Base-by-base conservation (phyloP, 2,797 vertebrate species). In the Catamblyrhynchus diadema region DNA sequence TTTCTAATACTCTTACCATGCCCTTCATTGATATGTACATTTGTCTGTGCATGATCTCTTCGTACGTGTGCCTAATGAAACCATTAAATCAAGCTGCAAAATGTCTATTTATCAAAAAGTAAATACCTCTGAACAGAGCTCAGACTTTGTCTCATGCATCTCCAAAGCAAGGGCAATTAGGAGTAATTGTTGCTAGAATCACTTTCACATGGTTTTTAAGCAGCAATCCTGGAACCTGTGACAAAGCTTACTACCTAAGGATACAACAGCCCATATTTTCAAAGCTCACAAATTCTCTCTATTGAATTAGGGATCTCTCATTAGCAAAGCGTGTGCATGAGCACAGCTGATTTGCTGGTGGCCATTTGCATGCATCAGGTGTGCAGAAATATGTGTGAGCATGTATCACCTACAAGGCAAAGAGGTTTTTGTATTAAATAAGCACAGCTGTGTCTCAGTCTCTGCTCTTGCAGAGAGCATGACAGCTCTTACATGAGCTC, bases 111-210 rank as follows among this genome's bases (percentile, higher is more conserved):
- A 44, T 82, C 50, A 85, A 80, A 69, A 74, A 59, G 48, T 51
- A 79, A 89, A 67, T 91, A 62, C 39, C n/a, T 88, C 57, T 60
- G 67, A 73, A 77, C 3, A 86, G 47, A 91, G 47, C 50, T 42
- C 44, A 61, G 77, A 47, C n/a, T 57, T 48, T 6, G 10, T 59
- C 70, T 86, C 37, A 45, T 32, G 56, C 37, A 62, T 57, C 47
- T 79, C 64, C 41, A 70, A 47, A 72, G 85, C 65, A 83, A 80
- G 50, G n/a, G 47, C 65, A 77, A 73, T 79, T 51, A 74, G 64
- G 41, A 70, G 13, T 32, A 77, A 64, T 24, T 73, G 65, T 32
- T 53, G 67, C 42, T 91, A 51, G 75, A 82, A 93, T 69, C 51
- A 67, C 35, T 95, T 91, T 70, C 59, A 37, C 6, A 47, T 12